phyloP scores from a whole-genome alignment of 2,113 vertebrate species.

The Vulpes lagopus region DNA sequence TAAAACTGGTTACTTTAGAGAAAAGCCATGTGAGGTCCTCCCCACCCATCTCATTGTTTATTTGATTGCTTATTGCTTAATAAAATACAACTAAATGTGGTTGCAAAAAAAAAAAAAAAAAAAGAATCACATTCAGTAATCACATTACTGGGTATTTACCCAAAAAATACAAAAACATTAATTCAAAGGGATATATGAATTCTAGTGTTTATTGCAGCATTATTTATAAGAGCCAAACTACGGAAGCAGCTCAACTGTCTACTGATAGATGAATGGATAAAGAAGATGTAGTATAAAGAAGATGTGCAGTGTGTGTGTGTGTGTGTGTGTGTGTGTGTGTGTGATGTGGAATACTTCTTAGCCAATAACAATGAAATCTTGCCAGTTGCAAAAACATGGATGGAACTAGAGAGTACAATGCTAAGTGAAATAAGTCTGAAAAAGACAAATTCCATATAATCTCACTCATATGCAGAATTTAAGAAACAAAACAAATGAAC shows the following conservation, averaged over 20 bases:
- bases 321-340: not conserved
- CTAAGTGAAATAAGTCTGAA: not conserved
- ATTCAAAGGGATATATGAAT: not conserved
- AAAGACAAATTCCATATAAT: not conserved
- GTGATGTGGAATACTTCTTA: not conserved
- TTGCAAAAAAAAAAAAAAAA: too few species aligned
- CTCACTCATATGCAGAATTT: not conserved
- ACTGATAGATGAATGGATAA: not conserved
- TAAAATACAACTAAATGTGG: slow-evolving; percentile 55
- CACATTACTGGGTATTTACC: not conserved
- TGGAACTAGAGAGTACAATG: not conserved
- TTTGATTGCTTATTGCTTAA: slow-evolving; percentile 58
- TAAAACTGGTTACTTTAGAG: not conserved
- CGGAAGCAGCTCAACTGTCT: not conserved
- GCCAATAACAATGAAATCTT: not conserved
- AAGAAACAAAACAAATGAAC: not conserved
- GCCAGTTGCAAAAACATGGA: not conserved
- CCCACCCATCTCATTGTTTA: not conserved
- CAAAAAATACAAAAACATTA: not conserved
- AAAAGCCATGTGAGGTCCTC: not conserved
- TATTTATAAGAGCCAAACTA: not conserved
- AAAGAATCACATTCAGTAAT: not conserved
- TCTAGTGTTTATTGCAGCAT: not conserved
- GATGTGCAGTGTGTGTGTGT: too few species aligned
- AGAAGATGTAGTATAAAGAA: not conserved